phyloP scores from a whole-genome alignment of 2,888 invertebrate genomes.

The Rotaria macrura region DNA sequence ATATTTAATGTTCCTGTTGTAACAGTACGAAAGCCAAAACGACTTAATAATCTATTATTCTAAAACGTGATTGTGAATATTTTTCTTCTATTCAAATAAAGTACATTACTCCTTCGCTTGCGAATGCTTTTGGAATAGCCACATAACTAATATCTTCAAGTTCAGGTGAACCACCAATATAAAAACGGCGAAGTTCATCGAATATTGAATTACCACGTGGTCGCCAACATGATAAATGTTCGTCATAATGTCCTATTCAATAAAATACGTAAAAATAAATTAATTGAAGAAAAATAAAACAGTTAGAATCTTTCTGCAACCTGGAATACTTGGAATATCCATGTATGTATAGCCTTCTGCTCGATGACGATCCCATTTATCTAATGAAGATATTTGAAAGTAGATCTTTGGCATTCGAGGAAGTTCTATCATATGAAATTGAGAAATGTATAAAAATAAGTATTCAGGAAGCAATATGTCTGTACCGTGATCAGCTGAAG shows the following conservation, averaged over 20 bases:
- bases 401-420: slow-evolving; percentile 30
- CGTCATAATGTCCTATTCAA: neutral
- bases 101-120: neutral
- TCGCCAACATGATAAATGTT: slow-evolving; percentile 30
- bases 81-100: neutral
- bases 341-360: slow-evolving; percentile 29
- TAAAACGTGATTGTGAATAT: neutral
- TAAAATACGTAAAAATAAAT: neutral
- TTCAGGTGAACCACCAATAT: slow-evolving; percentile 31
- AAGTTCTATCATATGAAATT: neutral
- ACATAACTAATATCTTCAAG: slow-evolving; percentile 27
- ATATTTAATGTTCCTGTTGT: slow-evolving; percentile 28
- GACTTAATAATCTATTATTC: slow-evolving; percentile 16
- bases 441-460: neutral
- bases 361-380: slow-evolving; percentile 28
- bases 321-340: slow-evolving; percentile 25
- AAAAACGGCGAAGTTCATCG: slow-evolving; percentile 31
- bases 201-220: slow-evolving; percentile 26
- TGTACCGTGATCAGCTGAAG: neutral
- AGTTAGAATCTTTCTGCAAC: neutral
- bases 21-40: slow-evolving; percentile 30
- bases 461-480: too few species aligned
- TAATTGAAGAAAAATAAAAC: too few species aligned
- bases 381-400: slow-evolving; percentile 29
- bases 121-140: slow-evolving; percentile 24